Conservation (phyloP, 2,888 invertebrate species). For the Microplitis deprimator region DNA sequence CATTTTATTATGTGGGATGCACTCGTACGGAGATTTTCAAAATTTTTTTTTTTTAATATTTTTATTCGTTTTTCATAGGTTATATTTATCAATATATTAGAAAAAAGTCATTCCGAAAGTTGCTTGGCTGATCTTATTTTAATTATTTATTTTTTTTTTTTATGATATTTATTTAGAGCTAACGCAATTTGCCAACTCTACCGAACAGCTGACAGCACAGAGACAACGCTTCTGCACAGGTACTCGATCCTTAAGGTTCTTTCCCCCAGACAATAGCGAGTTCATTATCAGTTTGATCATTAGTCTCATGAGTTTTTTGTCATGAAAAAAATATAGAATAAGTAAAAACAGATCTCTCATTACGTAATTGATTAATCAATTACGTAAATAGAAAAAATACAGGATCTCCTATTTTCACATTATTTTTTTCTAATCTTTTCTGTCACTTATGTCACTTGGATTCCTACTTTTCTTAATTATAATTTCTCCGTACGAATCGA, state of each 20-base stretch:
- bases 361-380: not conserved
- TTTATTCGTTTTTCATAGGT: not conserved
- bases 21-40: slow-evolving; percentile 24
- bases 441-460: too few species aligned
- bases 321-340: not conserved
- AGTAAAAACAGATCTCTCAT: not conserved
- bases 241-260: slow-evolving; percentile 64
- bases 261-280: slow-evolving; percentile 42
- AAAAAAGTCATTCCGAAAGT: not conserved
- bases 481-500: too few species aligned
- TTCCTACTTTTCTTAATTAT: too few species aligned
- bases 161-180: slow-evolving; percentile 71
- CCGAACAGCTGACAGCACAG: slow-evolving; percentile 71
- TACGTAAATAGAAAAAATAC: not conserved
- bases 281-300: not conserved
- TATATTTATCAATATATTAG: not conserved
- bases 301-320: not conserved
- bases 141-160: slow-evolving; percentile 66
- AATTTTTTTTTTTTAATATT: slow-evolving; percentile 21
- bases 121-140: slow-evolving; percentile 41
- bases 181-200: slow-evolving; percentile 71
- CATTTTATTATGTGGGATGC: too few species aligned
- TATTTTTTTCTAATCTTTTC: not conserved
- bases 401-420: not conserved
- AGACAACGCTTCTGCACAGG: slow-evolving; percentile 72